Evolutionary conservation across 2,797 vertebrate species (phyloP).

Genomic region (Podarcis lilfordi): DNA sequence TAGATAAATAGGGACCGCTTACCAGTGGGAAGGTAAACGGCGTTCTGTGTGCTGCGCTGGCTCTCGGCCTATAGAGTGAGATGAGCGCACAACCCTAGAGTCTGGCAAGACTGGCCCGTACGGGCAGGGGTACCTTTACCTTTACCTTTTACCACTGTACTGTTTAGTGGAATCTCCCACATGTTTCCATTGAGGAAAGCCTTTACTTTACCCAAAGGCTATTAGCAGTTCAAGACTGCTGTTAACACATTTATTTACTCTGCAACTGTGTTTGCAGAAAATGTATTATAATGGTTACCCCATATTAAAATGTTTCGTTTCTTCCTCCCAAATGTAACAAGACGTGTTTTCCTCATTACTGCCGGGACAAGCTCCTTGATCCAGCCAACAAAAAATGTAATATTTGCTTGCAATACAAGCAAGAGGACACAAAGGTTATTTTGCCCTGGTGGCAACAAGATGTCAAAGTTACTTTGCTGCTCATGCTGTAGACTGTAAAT

Average conservation of each 20-base stretch:
- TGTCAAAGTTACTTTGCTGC: neutral
- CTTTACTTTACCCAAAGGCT: neutral
- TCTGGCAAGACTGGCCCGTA: too few species aligned
- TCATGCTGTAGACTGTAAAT: neutral
- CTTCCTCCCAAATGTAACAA: neutral
- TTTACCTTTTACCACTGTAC: too few species aligned
- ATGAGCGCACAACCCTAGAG: too few species aligned
- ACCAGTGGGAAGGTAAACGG: too few species aligned
- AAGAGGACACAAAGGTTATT: neutral
- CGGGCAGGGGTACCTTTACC: too few species aligned
- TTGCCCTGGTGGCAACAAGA: neutral
- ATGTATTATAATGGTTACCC: neutral
- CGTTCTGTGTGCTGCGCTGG: too few species aligned
- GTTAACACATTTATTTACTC: neutral
- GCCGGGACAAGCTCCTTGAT: neutral
- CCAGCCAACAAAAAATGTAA: neutral
- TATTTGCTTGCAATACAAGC: neutral
- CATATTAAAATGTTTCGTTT: neutral
- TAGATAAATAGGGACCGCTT: too few species aligned
- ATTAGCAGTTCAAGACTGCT: neutral
- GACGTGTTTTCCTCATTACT: neutral
- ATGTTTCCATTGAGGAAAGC: neutral
- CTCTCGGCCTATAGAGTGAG: too few species aligned
- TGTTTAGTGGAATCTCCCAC: neutral
- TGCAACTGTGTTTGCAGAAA: neutral